Evolutionary conservation across 2,113 vertebrate genomes (phyloP), one percentile per base, ranked within the genome.

Genomic region (Sphaerodactylus townsendi): DNA sequence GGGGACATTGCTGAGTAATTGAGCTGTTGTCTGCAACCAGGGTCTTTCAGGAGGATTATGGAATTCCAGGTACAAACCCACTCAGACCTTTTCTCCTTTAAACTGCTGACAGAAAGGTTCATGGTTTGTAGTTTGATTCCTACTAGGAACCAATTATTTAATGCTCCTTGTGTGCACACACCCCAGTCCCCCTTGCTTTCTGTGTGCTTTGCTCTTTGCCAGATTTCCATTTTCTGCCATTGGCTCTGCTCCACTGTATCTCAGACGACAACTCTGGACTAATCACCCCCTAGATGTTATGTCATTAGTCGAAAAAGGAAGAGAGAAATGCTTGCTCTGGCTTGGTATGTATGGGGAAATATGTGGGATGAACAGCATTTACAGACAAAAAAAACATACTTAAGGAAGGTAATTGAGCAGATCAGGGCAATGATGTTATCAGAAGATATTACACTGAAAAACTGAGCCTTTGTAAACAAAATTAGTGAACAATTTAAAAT

Each of bases 121-220:
- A 46, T 86, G 10, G 1, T 86, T 64, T 69, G 2, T n/a, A 0
- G 33, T 75, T 79, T 80, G 75, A 37, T 78, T 87, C 69, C 76
- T 66, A 87, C 39, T 68, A 81, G 90, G 83, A 93, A 59, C 35
- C 85, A 94, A 86, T 94, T 94, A 90, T 82, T 93, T 89, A 69
- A 88, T 1, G 2, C 74, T 90, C 13, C 41, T 89, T 81, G 70
- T 62, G n/a, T n/a, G n/a, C n/a, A 6, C 25, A 23, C 59, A 28
- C 69, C 50, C 79, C 9, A 79, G 56, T 83, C 68, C 39, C 81
- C 13, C 23, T 66, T 74, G 84, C 44, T 76, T 73, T 7, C 1
- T 71, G 46, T 37, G 88, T 56, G 33, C 81, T 83, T 73, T 75
- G 4, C 15, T 74, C 25, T 82, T 46, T 62, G 7, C 85, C 77